Evolutionary conservation across 2,888 invertebrate species (phyloP), one percentile per base, ranked within the genome.

Genomic region (Ectobius pallidus): DNA sequence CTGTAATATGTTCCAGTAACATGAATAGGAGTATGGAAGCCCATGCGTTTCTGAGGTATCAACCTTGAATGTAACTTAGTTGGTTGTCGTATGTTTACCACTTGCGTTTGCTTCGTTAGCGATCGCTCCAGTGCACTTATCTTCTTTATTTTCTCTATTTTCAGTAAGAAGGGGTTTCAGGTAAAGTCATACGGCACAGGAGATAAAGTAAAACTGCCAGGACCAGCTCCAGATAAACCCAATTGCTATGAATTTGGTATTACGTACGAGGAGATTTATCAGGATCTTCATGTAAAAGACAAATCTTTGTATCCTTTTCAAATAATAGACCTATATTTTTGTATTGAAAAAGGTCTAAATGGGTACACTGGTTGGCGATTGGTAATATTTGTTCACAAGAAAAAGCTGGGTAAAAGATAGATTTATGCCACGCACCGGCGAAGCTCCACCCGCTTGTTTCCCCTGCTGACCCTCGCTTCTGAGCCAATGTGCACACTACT

Each of bases 1-100:
- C 99, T 27, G 97, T 99, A 71, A 95, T 97, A 78, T 99, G 99
- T 85, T 99, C 99, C 9, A 98, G 97, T 80, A 99, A 99, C 83
- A 99, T 99, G 96, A 99, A 99, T 82, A 89, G 99, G 73, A 98
- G 97, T 80, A 99, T 99, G 99, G 99, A 99, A 86, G 99, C 99
- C 18, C 99, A 99, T 85, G 95, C 95, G 73, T 97, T 97, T 84
- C 85, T 99, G 65, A 87, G 88, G 90, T 90, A 71, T 16, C 22
- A n/a, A n/a, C n/a, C n/a, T 46, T 52, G 16, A 52, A 52, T 52
- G 16, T 49, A 4, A n/a, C n/a, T n/a, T n/a, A n/a, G n/a, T n/a
- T n/a, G n/a, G n/a, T n/a, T n/a, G n/a, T n/a, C n/a, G n/a, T n/a
- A n/a, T n/a, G n/a, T n/a, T n/a, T n/a, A n/a, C n/a, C n/a, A n/a